Base-by-base conservation (phyloP, 2,113 vertebrate genomes). In the Plecotus auritus region DNA sequence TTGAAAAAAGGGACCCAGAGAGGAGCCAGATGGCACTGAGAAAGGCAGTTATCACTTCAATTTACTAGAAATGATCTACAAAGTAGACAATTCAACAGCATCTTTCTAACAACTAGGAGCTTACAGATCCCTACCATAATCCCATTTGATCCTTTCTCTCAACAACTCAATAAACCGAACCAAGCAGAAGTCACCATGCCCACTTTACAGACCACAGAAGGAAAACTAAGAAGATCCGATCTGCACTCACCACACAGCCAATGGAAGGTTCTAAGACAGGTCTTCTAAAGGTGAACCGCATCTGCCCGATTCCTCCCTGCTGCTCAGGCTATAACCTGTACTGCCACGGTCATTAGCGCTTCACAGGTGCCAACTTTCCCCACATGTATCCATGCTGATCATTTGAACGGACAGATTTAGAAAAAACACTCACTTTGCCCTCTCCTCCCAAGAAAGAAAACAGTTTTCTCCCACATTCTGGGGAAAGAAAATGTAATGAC, bases 401-500 rank as follows among this genome's bases (percentile, higher is more conserved):
- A 96, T 67, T 37, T 13, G 26, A 45, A 85, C 4, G 59, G 4
- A 80, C 7, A 90, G 18, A 5, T 84, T 76, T 51, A 88, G 22
- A 54, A 89, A 95, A 83, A 51, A 91, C 13, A 84, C 32, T 72
- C 2, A 72, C 47, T 84, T 35, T 83, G 18, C 30, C 42, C 16
- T 56, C 61, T 54, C 49, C 47, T 2, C 14, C 22, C 9, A 26
- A 47, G 42, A 49, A 26, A 40, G 42, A 49, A 35, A 16, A 61
- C 16, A 66, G 30, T 85, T 77, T 77, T 92, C 28, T 83, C 40
- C 32, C 91, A 69, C 87, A 73, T 54, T 26, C 86, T 80, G 35
- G 17, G 16, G 32, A 89, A 91, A 94, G 64, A 91, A 96, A 67
- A 86, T 40, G 64, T 72, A 83, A 94, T 30, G 76, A 59, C 85